phyloP scores from a whole-genome alignment of 2,888 invertebrate genomes.

The Gryllus longicercus region DNA sequence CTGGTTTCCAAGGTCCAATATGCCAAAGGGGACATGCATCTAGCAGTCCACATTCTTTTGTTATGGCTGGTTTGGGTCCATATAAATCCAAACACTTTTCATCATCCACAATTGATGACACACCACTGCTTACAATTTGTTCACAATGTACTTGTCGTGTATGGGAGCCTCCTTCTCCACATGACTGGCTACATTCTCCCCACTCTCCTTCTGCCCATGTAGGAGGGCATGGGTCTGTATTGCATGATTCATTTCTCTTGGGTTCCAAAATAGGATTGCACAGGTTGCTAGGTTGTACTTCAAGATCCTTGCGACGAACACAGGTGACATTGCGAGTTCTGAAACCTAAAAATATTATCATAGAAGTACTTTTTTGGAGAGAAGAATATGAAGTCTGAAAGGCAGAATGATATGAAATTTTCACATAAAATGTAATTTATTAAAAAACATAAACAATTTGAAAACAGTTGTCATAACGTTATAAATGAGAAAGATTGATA shows the following conservation, averaged over 20 bases:
- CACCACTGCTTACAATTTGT: slow-evolving; percentile 70
- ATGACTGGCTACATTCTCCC: slow-evolving; percentile 77
- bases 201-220: slow-evolving; percentile 76
- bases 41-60: slow-evolving; percentile 71
- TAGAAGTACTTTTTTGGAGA: not conserved
- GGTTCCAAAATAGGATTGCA: slow-evolving; percentile 79
- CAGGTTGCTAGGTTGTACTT: slow-evolving; percentile 67
- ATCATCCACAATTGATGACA: slow-evolving; percentile 69
- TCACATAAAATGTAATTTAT: no score
- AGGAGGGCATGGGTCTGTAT: slow-evolving; percentile 71
- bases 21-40: slow-evolving; percentile 83
- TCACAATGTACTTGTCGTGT: slow-evolving; percentile 74
- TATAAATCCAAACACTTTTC: slow-evolving; percentile 64
- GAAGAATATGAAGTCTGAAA: no score
- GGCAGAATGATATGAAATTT: no score
- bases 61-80: slow-evolving; percentile 66
- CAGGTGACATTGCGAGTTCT: slow-evolving; percentile 78
- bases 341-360: slow-evolving; percentile 28
- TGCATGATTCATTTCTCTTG: slow-evolving; percentile 66
- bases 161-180: slow-evolving; percentile 72
- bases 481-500: no score
- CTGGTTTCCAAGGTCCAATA: slow-evolving; percentile 85
- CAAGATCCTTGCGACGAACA: slow-evolving; percentile 67
- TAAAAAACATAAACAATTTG: no score
- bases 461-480: no score